Evolutionary conservation across 2,797 vertebrate species (phyloP).

Genomic region (Microtus californicus): DNA sequence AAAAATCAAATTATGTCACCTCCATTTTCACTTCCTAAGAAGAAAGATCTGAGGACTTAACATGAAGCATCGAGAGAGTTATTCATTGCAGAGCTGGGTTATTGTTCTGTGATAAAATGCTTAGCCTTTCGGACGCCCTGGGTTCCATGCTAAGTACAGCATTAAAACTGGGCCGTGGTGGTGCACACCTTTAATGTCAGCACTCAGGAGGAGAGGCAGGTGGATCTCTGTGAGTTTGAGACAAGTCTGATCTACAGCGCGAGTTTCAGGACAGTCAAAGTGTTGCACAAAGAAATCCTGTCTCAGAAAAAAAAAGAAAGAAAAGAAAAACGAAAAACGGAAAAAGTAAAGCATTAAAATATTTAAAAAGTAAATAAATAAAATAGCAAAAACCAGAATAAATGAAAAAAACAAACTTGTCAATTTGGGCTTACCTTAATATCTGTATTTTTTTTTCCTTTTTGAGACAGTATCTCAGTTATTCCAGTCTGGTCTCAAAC

Average conservation of each 20-base stretch:
- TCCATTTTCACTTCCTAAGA: conserved; percentile 49
- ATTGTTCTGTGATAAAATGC: neutral
- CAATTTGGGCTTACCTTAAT: neutral
- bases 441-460: neutral
- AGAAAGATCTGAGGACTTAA: conserved; percentile 31
- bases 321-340: neutral
- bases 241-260: neutral
- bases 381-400: neutral
- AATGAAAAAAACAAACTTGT: neutral
- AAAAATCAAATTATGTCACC: conserved; percentile 56
- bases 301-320: neutral
- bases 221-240: neutral
- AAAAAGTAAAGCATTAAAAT: neutral
- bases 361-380: neutral
- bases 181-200: neutral
- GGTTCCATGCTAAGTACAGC: neutral
- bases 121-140: neutral
- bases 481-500: neutral
- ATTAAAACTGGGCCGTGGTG: neutral
- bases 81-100: neutral
- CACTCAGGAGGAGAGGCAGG: neutral
- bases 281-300: neutral
- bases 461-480: neutral
- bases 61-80: neutral
- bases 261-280: neutral